Evolutionary conservation across 2,888 invertebrate genomes (phyloP).

Genomic region (Cerastis leucographa): DNA sequence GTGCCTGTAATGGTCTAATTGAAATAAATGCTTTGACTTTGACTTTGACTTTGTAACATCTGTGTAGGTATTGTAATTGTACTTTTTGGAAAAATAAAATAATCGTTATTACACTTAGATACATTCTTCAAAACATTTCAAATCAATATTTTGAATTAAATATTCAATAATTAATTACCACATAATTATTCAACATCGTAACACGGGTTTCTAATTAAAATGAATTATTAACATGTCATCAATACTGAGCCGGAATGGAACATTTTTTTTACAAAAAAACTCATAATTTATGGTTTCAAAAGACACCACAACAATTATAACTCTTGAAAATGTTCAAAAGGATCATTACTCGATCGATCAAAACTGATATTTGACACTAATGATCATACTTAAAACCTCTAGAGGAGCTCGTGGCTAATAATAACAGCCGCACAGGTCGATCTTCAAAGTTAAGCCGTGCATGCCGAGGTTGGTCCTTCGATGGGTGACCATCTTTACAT

Average conservation of each 20-base stretch:
- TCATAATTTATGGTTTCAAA: constrained; percentile 1
- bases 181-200: not conserved
- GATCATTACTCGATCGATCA: not conserved
- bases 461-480: too few species aligned
- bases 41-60: too few species aligned
- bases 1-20: too few species aligned
- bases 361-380: not conserved
- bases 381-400: too few species aligned
- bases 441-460: too few species aligned
- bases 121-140: not conserved
- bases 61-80: too few species aligned
- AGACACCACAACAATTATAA: not conserved
- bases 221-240: not conserved
- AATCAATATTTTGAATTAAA: not conserved
- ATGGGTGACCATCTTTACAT: too few species aligned
- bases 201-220: not conserved
- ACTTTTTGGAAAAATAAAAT: too few species aligned
- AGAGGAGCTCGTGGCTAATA: too few species aligned
- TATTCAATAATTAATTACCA: not conserved
- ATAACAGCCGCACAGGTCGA: too few species aligned
- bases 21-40: too few species aligned
- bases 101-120: not conserved
- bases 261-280: not conserved
- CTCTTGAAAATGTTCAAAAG: not conserved
- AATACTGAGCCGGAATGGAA: not conserved